Conservation (phyloP, 2,797 vertebrate species). For the Catostomus latipinnis region DNA sequence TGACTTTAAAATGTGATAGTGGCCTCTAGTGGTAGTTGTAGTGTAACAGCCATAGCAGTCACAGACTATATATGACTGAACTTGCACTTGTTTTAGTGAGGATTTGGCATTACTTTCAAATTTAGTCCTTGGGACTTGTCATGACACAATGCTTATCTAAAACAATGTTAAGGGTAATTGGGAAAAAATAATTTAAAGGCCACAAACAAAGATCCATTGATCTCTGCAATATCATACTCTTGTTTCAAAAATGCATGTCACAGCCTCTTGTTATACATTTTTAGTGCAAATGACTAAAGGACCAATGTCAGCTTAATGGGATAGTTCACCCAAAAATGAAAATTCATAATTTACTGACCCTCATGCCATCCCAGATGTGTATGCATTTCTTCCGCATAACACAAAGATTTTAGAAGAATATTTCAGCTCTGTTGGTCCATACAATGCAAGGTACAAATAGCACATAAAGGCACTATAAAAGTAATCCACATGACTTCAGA, state of each 20-base stretch:
- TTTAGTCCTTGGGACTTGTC: no score
- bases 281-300: not conserved
- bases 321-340: no score
- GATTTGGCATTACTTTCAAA: not conserved
- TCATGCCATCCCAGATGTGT: no score
- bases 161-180: not conserved
- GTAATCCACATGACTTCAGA: no score
- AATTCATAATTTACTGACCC: no score
- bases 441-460: no score
- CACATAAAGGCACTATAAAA: no score
- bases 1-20: not conserved
- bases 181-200: not conserved
- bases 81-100: not conserved
- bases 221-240: not conserved
- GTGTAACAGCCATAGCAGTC: conserved; percentile 3
- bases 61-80: not conserved
- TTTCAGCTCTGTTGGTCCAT: no score
- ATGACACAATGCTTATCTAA: not conserved
- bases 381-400: no score
- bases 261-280: not conserved
- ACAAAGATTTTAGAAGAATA: no score
- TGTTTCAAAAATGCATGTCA: not conserved
- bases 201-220: not conserved
- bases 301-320: not conserved
- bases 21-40: conserved; percentile 20